Conservation (phyloP, 2,888 invertebrate genomes). For the Rotaria socialis region DNA sequence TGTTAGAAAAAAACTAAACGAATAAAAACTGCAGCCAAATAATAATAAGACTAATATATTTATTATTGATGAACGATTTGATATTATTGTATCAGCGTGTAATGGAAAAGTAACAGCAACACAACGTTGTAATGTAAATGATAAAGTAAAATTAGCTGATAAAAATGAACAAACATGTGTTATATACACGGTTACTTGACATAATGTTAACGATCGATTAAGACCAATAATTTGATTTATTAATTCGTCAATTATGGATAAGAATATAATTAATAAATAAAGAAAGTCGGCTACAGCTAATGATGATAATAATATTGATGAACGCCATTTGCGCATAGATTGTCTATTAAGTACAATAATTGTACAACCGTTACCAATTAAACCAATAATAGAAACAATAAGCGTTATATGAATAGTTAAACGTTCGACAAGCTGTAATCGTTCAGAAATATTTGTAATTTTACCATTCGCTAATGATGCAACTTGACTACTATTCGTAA, state of each 20-base stretch:
- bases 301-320: not conserved
- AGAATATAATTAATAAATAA: constrained; percentile 37
- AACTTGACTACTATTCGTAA: too few relatives aligned
- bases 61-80: constrained; percentile 13
- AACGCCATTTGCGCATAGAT: constrained; percentile 23
- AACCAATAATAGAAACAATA: not conserved
- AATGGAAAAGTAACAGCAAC: constrained; percentile 43
- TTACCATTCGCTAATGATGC: not conserved
- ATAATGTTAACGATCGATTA: constrained; percentile 2
- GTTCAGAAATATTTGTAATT: not conserved
- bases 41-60: not conserved
- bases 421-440: not conserved
- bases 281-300: not conserved
- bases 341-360: constrained; percentile 27
- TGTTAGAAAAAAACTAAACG: constrained; percentile 7
- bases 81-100: constrained; percentile 35
- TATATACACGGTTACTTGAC: constrained; percentile 40
- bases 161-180: constrained; percentile 45
- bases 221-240: constrained; percentile 1
- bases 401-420: constrained; percentile 27
- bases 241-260: not conserved
- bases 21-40: constrained; percentile 11
- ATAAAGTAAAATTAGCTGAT: constrained; percentile 42
- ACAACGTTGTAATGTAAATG: constrained; percentile 46
- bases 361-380: constrained; percentile 12